Evolutionary conservation across 2,797 vertebrate species (phyloP).

Genomic region (Peromyscus eremicus): DNA sequence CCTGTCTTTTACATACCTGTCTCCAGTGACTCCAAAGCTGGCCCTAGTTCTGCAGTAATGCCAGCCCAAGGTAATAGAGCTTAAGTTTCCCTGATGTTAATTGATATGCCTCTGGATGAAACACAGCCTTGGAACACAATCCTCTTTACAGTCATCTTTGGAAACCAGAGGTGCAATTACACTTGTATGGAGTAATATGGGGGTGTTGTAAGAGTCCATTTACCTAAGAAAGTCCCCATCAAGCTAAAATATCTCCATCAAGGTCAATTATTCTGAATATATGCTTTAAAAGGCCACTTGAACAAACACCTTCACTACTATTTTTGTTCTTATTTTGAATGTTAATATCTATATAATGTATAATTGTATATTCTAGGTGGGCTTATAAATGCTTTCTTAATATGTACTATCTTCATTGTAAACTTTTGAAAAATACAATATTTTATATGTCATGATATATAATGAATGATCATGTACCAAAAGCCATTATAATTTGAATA

Average conservation of each 20-base stretch:
- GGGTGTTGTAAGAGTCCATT: background rate
- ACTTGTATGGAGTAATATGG: background rate
- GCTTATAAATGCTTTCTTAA: slow-evolving; percentile 14
- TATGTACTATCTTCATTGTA: background rate
- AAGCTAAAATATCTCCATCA: no score
- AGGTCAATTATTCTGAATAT: background rate
- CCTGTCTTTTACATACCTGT: background rate
- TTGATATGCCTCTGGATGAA: background rate
- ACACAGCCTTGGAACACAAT: background rate
- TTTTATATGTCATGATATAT: slow-evolving; percentile 1
- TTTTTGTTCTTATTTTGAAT: background rate
- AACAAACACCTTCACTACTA: background rate
- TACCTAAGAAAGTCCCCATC: no score
- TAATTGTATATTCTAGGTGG: background rate
- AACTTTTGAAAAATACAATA: background rate
- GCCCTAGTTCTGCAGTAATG: background rate
- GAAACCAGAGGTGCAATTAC: background rate
- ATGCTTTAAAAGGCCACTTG: background rate
- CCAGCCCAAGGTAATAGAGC: background rate
- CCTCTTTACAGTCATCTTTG: background rate
- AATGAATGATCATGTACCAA: background rate
- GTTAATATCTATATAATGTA: background rate
- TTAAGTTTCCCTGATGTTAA: background rate
- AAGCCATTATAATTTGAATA: slow-evolving; percentile 19
- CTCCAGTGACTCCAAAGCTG: background rate